These are phyloP conservation scores for Oreamnos americanus DNA, from an alignment of 2,113 vertebrate genomes.

Conservation along the genomic window DNA sequence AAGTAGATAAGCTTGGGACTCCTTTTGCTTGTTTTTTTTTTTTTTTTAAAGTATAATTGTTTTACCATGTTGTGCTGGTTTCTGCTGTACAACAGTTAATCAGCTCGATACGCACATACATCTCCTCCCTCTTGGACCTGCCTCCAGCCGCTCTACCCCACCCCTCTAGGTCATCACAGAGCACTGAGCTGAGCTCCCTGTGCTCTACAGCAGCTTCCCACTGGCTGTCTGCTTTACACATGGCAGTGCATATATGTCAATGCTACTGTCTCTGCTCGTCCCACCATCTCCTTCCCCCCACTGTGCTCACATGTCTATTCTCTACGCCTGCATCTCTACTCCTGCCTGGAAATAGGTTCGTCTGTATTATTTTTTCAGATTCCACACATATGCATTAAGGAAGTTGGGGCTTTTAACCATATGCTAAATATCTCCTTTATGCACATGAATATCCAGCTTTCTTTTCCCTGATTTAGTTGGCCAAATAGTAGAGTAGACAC, in stretches of 20 bases:
- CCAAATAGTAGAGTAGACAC: fast-evolving
- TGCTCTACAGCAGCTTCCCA: background rate
- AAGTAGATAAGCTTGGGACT: background rate
- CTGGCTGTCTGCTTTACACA: background rate
- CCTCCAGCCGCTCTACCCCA: background rate
- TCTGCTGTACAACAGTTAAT: background rate
- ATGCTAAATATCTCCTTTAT: too few relatives aligned
- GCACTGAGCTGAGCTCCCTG: background rate
- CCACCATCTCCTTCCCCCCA: background rate
- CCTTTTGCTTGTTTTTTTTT: too few relatives aligned
- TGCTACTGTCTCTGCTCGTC: background rate
- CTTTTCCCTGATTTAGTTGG: too few relatives aligned
- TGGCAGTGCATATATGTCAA: background rate
- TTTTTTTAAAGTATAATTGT: background rate
- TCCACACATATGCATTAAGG: background rate
- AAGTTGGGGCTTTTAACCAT: background rate
- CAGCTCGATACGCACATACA: background rate
- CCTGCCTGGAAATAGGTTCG: background rate
- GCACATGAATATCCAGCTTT: fast-evolving
- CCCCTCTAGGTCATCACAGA: background rate
- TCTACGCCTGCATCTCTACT: background rate
- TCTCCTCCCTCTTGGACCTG: background rate
- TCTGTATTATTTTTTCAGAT: background rate
- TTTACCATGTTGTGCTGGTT: background rate
- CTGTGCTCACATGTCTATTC: background rate